A percentile compares a stretch with the other conserved stretches of the same genome.
Evolutionary conservation across 2,888 invertebrate species (phyloP).

Genomic region (Linnaemya tessellans): DNA sequence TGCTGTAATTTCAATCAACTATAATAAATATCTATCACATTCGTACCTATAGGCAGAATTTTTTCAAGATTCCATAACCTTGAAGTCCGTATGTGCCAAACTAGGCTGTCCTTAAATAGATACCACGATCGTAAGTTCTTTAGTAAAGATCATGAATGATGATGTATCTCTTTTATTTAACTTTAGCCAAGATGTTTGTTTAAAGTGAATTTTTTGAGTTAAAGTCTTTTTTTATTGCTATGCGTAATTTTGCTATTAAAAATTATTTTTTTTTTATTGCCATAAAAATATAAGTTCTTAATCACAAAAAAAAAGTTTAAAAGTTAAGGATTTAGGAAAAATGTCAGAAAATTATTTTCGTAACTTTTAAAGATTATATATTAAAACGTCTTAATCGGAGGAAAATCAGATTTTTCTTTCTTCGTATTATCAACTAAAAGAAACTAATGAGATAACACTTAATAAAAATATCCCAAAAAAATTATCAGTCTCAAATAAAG

Average conservation of each 20-base stretch:
- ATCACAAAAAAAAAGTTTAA: constrained; percentile 47
- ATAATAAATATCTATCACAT: too few species aligned
- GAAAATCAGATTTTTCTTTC: not conserved
- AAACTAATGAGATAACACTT: not conserved
- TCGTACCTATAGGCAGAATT: too few species aligned
- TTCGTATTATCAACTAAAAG: not conserved
- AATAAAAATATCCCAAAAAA: too few species aligned
- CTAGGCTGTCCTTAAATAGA: too few species aligned
- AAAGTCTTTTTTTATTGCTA: constrained; percentile 13
- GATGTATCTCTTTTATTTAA: too few species aligned
- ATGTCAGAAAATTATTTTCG: constrained; percentile 33
- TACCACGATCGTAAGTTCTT: too few species aligned
- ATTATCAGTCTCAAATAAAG: too few species aligned
- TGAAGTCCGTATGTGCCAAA: too few species aligned
- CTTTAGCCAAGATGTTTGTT: too few species aligned
- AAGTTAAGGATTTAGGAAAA: constrained; percentile 16
- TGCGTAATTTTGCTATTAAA: constrained; percentile 51
- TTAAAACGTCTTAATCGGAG: constrained; percentile 38
- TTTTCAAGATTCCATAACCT: too few species aligned
- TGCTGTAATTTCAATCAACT: too few species aligned
- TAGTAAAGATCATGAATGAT: too few species aligned
- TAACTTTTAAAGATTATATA: constrained; percentile 44
- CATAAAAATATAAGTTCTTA: constrained; percentile 60
- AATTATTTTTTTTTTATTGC: constrained; percentile 69
- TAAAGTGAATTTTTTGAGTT: constrained; percentile 58